Percentiles rank a stretch among this genome's conserved stretches.
Conservation (phyloP, 2,888 invertebrate species). For the Drosophila emarginata region DNA sequence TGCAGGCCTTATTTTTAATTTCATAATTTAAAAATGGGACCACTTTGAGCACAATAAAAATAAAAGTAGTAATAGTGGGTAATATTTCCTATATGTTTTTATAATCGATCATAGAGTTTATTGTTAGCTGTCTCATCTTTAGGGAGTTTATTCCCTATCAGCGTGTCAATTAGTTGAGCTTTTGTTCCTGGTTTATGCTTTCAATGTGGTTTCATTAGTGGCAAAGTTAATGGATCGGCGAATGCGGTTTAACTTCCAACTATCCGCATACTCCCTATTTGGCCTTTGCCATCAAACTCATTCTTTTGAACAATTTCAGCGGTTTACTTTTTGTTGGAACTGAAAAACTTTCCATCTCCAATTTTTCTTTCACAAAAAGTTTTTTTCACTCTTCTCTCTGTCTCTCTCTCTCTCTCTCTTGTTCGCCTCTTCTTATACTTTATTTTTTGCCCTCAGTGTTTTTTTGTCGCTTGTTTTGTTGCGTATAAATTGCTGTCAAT, state of each 20-base stretch:
- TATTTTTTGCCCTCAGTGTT: not conserved
- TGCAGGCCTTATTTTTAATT: no score
- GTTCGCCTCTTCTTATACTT: conserved; percentile 20
- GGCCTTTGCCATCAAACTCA: not conserved
- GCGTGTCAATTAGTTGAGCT: conserved; percentile 3
- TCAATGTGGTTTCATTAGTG: conserved; percentile 48
- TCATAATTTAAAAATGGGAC: no score
- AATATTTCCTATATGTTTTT: not conserved
- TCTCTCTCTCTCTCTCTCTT: not conserved
- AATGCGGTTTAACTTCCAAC: not conserved
- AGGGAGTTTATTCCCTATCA: not conserved
- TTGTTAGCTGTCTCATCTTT: no score
- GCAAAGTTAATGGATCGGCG: conserved; percentile 35
- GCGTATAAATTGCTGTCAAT: conserved; percentile 72
- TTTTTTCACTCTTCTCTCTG: conserved; percentile 39
- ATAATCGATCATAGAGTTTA: not conserved
- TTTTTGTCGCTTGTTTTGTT: conserved; percentile 35
- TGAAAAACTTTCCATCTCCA: conserved; percentile 57
- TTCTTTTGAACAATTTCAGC: conserved; percentile 37
- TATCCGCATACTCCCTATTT: not conserved
- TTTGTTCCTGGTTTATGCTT: conserved; percentile 15
- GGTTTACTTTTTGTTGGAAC: conserved; percentile 51
- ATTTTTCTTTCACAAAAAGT: conserved; percentile 48
- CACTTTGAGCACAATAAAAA: no score
- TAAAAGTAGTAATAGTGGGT: no score